Conservation (phyloP, 1,140 invertebrate species). For the Hesperophylax magnus region DNA sequence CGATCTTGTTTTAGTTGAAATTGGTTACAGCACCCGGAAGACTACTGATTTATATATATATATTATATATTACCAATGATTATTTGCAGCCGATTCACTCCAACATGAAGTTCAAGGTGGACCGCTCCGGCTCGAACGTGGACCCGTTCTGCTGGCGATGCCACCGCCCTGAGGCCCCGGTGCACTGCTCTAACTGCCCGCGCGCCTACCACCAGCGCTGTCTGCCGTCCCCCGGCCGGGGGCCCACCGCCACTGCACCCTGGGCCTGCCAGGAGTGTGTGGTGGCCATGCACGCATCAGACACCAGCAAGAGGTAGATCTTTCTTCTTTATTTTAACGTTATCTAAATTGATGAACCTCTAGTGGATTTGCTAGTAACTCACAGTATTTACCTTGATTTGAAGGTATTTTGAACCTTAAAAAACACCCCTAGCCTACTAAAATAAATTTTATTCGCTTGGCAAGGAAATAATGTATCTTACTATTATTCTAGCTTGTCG, state of each 20-base stretch:
- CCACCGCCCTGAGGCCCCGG: slow-evolving; percentile 72
- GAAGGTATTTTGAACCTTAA: too few relatives aligned
- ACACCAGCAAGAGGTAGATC: slow-evolving; percentile 74
- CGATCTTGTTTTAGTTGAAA: too few relatives aligned
- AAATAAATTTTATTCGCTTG: too few relatives aligned
- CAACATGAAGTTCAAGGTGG: slow-evolving; percentile 38
- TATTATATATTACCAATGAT: not conserved
- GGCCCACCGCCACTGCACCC: slow-evolving; percentile 69
- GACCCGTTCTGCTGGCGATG: slow-evolving; percentile 94
- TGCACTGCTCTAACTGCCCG: slow-evolving; percentile 85
- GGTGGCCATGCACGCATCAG: slow-evolving; percentile 84
- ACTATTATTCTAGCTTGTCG: too few relatives aligned
- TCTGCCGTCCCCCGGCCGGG: slow-evolving; percentile 87
- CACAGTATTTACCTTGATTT: too few relatives aligned
- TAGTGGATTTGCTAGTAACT: too few relatives aligned
- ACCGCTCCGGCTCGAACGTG: slow-evolving; percentile 62
- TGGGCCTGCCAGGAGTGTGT: slow-evolving; percentile 94
- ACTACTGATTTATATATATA: too few relatives aligned
- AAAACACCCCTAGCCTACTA: too few relatives aligned
- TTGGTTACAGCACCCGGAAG: too few relatives aligned
- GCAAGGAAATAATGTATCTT: too few relatives aligned
- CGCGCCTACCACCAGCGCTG: slow-evolving; percentile 88
- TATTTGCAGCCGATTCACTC: not conserved
- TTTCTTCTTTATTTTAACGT: not conserved
- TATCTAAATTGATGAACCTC: too few relatives aligned